phyloP scores from a whole-genome alignment of 1,140 invertebrate species.

The Trichonephila inaurata region DNA sequence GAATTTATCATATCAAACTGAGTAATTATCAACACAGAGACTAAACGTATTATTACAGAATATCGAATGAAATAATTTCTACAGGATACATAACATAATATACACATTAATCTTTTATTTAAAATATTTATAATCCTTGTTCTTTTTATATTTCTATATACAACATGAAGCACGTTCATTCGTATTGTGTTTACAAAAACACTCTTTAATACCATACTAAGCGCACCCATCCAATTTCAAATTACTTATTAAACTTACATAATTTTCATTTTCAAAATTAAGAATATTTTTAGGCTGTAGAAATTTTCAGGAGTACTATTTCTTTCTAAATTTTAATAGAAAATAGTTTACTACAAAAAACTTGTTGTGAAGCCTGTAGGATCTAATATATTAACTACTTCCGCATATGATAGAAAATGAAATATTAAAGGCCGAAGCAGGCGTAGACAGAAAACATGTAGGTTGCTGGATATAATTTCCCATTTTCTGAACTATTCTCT shows the following conservation, averaged over 20 bases:
- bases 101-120: no score
- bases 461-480: constrained; percentile 15
- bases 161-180: no score
- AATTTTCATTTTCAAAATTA: not conserved
- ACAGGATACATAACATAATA: no score
- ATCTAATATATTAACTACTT: not conserved
- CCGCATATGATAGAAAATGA: not conserved
- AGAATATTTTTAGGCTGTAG: not conserved
- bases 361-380: not conserved
- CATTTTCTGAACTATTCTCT: not conserved
- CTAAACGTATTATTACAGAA: no score
- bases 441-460: constrained; percentile 8
- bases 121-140: no score
- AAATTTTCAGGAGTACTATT: not conserved
- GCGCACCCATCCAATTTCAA: no score
- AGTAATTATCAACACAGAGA: no score
- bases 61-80: no score
- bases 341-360: not conserved
- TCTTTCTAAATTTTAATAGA: not conserved
- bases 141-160: no score
- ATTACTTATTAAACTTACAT: not conserved
- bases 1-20: no score
- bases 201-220: no score
- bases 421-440: not conserved
- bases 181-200: no score